Evolutionary conservation across 2,888 invertebrate genomes (phyloP), one percentile per base, ranked within the genome.

Genomic region (Linnaemya vulpina): DNA sequence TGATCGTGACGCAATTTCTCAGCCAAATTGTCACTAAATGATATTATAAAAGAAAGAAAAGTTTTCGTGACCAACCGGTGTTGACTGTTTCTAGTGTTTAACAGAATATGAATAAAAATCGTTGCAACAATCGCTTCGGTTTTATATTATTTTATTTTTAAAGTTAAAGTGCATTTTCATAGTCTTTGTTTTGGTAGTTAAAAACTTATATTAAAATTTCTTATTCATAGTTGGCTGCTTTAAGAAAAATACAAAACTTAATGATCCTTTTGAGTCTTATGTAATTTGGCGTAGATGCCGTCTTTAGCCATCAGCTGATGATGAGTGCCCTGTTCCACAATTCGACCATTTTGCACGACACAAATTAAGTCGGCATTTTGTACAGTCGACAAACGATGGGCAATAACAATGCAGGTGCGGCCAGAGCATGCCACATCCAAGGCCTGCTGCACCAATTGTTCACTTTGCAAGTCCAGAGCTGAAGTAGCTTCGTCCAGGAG

Each of bases 291-390:
- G 90, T 96, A 96, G 25, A 95, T 93, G 0, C 96, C 95, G 79
- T 93, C 94, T 11, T 93, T 93, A 0, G 93, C 93, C 87, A 97
- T 94, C 0, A 98, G 93, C 88, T 97, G 94, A 60, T 93, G 93
- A 90, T 97, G 98, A 0, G 95, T 95, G 25, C 98, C 98, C 87
- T 93, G 93, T 90, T 98, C 98, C 0, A 94, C 95, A 8, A 98
- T 94, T 38, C 93, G 93, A 86, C 98, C 98, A 67, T 94, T 93
- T 90, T 96, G 94, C 30, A 98, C 93, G 11, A 98, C 97, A 89
- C 96, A 96, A 88, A 98, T 98, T 87, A 96, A 93, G 92, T 98
- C 96, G 0, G 97, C 96, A 91, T 96, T 96, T 91, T 96, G 95
- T 84, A 97, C 95, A 20, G 97, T 97, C 1, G 96, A 95, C 71